A percentile compares a stretch with the other conserved stretches of the same genome.
These are phyloP conservation scores for Ochropacha duplaris DNA, from an alignment of 2,888 invertebrate genomes.

Conservation along the genomic window DNA sequence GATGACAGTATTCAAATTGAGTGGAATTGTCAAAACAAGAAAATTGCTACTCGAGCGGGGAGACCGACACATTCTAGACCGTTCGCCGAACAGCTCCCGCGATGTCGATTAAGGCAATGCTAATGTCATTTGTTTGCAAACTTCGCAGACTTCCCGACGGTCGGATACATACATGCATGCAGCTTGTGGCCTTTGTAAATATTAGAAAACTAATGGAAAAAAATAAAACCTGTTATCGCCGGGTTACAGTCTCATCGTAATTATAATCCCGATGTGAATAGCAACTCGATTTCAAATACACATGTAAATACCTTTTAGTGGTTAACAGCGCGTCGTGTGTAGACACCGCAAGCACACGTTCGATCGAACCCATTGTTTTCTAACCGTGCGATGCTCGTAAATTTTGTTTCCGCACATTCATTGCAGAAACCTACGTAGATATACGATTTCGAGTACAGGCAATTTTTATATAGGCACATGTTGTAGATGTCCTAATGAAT, in stretches of 20 bases:
- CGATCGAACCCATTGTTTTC: slow-evolving; percentile 6
- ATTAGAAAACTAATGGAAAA: slow-evolving; percentile 50
- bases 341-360: slow-evolving; percentile 1
- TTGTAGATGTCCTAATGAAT: slow-evolving; percentile 6
- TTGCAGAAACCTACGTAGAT: neutral
- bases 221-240: slow-evolving; percentile 53
- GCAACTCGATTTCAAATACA: slow-evolving; percentile 5
- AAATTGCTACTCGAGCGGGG: slow-evolving; percentile 55
- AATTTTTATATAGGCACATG: neutral
- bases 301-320: slow-evolving; percentile 6
- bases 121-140: slow-evolving; percentile 74
- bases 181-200: slow-evolving; percentile 46
- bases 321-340: neutral
- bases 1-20: slow-evolving; percentile 67
- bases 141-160: slow-evolving; percentile 58
- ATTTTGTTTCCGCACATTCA: slow-evolving; percentile 3
- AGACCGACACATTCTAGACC: slow-evolving; percentile 41
- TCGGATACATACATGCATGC: slow-evolving; percentile 46
- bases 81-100: slow-evolving; percentile 52
- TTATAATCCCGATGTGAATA: slow-evolving; percentile 35
- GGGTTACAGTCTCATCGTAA: slow-evolving; percentile 46
- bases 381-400: slow-evolving; percentile 1
- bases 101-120: slow-evolving; percentile 74
- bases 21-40: slow-evolving; percentile 66
- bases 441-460: neutral